Evolutionary conservation across 2,113 vertebrate species (phyloP).

Genomic region (Oriolus oriolus): DNA sequence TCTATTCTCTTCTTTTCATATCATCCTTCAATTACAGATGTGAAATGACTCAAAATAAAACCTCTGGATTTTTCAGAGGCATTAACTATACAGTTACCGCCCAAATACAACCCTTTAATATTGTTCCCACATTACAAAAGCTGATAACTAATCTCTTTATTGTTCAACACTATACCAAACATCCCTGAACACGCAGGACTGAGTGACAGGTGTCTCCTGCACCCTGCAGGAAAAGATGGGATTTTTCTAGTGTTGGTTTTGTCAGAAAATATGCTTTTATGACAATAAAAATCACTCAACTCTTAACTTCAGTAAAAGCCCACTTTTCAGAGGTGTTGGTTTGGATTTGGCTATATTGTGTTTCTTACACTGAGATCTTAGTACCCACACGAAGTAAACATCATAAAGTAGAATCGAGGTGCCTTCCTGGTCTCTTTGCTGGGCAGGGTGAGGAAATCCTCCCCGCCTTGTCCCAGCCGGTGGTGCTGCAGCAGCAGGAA

Average conservation of each 20-base stretch:
- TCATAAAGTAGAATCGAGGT: background rate
- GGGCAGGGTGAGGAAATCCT: fast-evolving
- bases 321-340: background rate
- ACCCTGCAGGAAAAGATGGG: background rate
- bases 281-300: background rate
- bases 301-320: background rate
- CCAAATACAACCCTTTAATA: background rate
- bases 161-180: background rate
- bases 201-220: background rate
- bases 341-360: background rate
- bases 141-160: background rate
- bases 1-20: background rate
- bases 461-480: fast-evolving
- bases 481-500: background rate
- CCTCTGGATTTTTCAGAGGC: background rate
- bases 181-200: background rate
- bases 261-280: background rate
- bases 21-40: background rate
- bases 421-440: background rate
- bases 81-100: background rate
- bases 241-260: background rate
- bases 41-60: background rate
- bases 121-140: background rate
- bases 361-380: background rate
- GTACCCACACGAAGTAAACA: background rate